Evolutionary conservation across 1,140 invertebrate species (phyloP).

Genomic region (Drosophila truncata): DNA sequence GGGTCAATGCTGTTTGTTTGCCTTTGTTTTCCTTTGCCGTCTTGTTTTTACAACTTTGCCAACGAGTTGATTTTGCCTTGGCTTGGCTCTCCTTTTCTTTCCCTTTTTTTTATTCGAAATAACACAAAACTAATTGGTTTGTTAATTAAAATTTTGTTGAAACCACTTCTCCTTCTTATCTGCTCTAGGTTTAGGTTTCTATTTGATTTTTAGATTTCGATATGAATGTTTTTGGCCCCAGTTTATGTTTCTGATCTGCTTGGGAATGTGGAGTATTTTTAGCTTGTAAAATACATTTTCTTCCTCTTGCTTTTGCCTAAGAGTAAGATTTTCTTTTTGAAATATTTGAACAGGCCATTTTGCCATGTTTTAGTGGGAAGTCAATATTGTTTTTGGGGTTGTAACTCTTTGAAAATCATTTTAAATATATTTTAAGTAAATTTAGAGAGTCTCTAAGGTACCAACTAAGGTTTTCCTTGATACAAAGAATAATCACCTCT

Average conservation of each 20-base stretch:
- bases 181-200: slow-evolving; percentile 18
- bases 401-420: too few relatives aligned
- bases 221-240: slow-evolving; percentile 41
- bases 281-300: neutral
- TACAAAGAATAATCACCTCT: neutral
- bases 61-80: slow-evolving; percentile 34
- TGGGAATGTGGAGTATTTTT: slow-evolving; percentile 8
- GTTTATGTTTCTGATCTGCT: slow-evolving; percentile 1
- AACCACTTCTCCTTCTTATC: slow-evolving; percentile 32
- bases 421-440: too few relatives aligned
- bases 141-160: slow-evolving; percentile 80
- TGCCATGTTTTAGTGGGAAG: neutral
- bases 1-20: slow-evolving; percentile 74
- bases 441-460: too few relatives aligned
- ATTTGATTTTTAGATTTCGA: slow-evolving; percentile 34
- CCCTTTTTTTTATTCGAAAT: slow-evolving; percentile 34
- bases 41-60: slow-evolving; percentile 60
- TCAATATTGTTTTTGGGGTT: slow-evolving; percentile 26
- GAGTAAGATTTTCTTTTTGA: neutral
- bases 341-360: slow-evolving; percentile 15
- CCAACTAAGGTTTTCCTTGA: too few relatives aligned
- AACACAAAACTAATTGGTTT: slow-evolving; percentile 81
- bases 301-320: neutral
- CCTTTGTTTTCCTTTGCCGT: slow-evolving; percentile 38
- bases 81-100: neutral